Conservation (phyloP, 1,140 invertebrate species). For the Drosophila parabipectinata region DNA sequence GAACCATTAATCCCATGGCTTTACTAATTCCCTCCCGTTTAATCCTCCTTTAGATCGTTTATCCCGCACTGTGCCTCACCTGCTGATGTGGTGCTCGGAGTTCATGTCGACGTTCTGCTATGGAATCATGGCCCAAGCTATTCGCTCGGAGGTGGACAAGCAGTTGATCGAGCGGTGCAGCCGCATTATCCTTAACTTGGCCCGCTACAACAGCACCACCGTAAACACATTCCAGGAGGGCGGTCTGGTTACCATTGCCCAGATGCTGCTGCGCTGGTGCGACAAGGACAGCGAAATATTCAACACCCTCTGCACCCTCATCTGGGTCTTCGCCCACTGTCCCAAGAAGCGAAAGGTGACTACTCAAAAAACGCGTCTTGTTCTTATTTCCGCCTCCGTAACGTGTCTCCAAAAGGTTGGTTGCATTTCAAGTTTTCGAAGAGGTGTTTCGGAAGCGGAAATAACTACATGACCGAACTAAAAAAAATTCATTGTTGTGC, state of each 20-base stretch:
- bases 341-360: slow-evolving; percentile 85
- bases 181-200: slow-evolving; percentile 82
- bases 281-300: slow-evolving; percentile 87
- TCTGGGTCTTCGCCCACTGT: slow-evolving; percentile 88
- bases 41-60: slow-evolving; percentile 61
- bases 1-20: not conserved
- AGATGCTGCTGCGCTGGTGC: slow-evolving; percentile 87
- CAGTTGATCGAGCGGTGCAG: slow-evolving; percentile 81
- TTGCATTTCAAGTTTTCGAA: not conserved
- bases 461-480: not conserved
- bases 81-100: slow-evolving; percentile 75
- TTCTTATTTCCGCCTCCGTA: slow-evolving; percentile 2
- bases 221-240: slow-evolving; percentile 76
- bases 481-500: not conserved
- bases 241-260: slow-evolving; percentile 79
- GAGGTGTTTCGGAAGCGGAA: not conserved
- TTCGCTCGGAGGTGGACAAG: slow-evolving; percentile 83
- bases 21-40: slow-evolving; percentile 9
- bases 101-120: slow-evolving; percentile 82
- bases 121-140: slow-evolving; percentile 83
- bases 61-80: slow-evolving; percentile 78
- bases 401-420: not conserved
- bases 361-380: not conserved
- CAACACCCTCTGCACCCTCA: slow-evolving; percentile 86
- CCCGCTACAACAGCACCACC: slow-evolving; percentile 76